phyloP scores from a whole-genome alignment of 2,797 vertebrate genomes.

The Melanitta fusca region DNA sequence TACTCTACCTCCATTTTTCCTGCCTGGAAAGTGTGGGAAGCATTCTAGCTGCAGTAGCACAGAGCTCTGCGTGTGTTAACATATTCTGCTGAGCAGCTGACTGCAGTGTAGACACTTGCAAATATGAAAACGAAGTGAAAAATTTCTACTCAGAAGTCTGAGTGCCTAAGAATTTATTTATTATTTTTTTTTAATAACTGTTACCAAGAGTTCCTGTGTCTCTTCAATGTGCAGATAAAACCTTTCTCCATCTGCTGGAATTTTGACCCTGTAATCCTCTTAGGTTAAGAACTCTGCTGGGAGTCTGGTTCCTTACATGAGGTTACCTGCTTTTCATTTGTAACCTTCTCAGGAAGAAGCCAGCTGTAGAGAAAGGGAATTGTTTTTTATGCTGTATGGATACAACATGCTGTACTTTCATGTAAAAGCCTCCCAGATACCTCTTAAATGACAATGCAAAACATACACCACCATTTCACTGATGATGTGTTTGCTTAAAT shows the following conservation, averaged over 20 bases:
- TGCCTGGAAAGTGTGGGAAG: neutral
- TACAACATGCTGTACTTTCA: neutral
- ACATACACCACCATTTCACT: neutral
- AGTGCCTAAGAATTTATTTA: constrained; percentile 31
- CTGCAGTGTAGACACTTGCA: neutral
- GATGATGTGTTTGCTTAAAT: neutral
- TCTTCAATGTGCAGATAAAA: constrained; percentile 22
- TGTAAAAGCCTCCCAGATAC: neutral
- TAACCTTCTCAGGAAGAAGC: neutral
- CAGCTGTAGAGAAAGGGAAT: neutral
- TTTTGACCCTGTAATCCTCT: constrained; percentile 62
- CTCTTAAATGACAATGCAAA: neutral
- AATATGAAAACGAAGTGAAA: neutral
- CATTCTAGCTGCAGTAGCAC: neutral
- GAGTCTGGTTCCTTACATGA: neutral
- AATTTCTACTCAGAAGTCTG: neutral
- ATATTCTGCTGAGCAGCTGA: constrained; percentile 15
- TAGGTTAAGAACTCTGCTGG: constrained; percentile 20
- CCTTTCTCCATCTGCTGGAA: constrained; percentile 34
- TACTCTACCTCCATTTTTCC: neutral
- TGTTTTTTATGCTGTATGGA: neutral
- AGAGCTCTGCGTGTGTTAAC: neutral
- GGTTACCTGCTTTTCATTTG: neutral
- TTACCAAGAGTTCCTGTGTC: neutral
- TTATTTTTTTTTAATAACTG: neutral